These are phyloP conservation scores for Pholis gunnellus DNA, from an alignment of 2,113 vertebrate genomes.

Conservation along the genomic window DNA sequence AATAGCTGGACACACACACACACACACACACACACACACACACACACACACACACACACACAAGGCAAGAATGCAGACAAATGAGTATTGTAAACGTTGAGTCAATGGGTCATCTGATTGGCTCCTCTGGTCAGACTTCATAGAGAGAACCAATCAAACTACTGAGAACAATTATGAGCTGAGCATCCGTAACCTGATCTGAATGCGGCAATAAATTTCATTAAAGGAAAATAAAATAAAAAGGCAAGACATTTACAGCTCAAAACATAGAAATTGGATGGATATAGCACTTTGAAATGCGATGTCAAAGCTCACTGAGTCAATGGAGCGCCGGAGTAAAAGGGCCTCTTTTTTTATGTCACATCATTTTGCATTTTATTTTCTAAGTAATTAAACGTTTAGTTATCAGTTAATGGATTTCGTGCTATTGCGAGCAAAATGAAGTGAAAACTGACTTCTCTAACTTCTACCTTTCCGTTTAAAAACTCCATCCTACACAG, in stretches of 20 bases:
- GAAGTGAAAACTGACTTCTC: neutral
- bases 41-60: no score
- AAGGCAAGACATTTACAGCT: no score
- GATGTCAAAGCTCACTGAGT: neutral
- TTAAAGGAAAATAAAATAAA: no score
- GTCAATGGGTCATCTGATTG: neutral
- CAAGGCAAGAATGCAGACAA: no score
- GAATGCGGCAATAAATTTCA: no score
- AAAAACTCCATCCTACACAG: neutral
- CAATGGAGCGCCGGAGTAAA: neutral
- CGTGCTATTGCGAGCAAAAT: neutral
- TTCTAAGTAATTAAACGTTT: neutral
- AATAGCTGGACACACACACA: no score
- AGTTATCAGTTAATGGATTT: neutral
- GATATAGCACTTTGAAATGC: neutral
- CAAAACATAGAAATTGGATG: no score
- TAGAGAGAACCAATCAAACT: neutral
- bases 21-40: no score
- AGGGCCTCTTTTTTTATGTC: neutral
- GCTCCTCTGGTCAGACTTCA: neutral
- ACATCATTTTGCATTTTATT: neutral
- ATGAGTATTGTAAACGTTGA: no score
- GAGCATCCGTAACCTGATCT: neutral
- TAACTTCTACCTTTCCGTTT: neutral
- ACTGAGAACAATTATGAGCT: neutral